A percentile compares a stretch with the other conserved stretches of the same genome.
phyloP scores from a whole-genome alignment of 2,888 invertebrate genomes.

The Drosophila kambysellisi region DNA sequence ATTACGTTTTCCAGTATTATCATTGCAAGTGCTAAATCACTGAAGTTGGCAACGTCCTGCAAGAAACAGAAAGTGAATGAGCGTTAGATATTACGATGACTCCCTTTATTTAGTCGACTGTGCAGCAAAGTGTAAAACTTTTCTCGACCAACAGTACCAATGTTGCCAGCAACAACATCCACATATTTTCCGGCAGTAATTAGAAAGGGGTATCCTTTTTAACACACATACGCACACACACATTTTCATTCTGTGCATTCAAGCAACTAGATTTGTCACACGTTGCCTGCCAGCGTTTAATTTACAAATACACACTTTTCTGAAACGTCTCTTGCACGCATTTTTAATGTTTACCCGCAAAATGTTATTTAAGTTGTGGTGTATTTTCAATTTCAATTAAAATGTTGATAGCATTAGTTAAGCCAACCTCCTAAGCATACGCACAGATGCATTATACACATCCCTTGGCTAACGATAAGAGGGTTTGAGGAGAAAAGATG shows the following conservation, averaged over 20 bases:
- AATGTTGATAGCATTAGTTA: constrained; percentile 60
- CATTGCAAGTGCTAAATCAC: constrained; percentile 84
- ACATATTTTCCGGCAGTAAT: constrained; percentile 75
- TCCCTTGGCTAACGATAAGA: neutral
- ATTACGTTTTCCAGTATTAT: constrained; percentile 85
- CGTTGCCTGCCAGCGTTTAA: constrained; percentile 37
- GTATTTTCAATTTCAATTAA: constrained; percentile 77
- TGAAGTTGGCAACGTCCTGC: constrained; percentile 83
- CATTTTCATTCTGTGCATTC: constrained; percentile 22
- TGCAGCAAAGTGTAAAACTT: constrained; percentile 75
- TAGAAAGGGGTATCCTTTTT: constrained; percentile 41
- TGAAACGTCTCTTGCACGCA: constrained; percentile 20
- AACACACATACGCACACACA: constrained; percentile 6
- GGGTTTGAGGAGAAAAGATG: neutral
- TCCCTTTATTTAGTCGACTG: constrained; percentile 49
- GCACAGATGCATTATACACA: constrained; percentile 21
- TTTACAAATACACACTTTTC: constrained; percentile 60
- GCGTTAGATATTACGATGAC: constrained; percentile 37
- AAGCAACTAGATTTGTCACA: constrained; percentile 60
- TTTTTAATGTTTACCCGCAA: constrained; percentile 67
- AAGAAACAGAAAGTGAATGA: constrained; percentile 28
- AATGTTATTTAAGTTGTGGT: constrained; percentile 74
- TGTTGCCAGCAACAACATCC: constrained; percentile 68
- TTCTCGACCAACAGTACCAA: constrained; percentile 72
- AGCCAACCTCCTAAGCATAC: constrained; percentile 17